Base-by-base conservation (phyloP, 2,888 invertebrate genomes). In the Dysmachus trigonus region DNA sequence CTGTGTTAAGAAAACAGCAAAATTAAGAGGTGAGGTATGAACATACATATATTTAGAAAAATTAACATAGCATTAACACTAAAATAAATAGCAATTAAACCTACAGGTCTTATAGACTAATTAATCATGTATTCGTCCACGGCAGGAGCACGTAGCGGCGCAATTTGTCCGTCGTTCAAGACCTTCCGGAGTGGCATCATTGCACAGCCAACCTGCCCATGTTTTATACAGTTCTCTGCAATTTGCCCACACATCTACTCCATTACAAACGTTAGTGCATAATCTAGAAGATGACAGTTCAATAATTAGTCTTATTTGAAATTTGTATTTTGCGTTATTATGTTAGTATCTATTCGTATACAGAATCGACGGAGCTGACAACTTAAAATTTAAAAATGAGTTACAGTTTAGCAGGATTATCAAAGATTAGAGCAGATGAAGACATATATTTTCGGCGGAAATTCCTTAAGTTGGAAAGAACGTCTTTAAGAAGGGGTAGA, bases 81-180 rank as follows among this genome's bases (percentile, higher is more conserved):
- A 72, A 83, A 72, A 72, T 72, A 83, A 72, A 83, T 72, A 83
- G 41, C 4, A 41, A 41, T 18, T 72, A 41, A 62, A 72, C 22
- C 38, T 72, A 71, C n/a, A 83, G 15, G 27, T 38, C 41, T 18
- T 18, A 18, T n/a, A 53, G 15, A 76, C 27, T 2, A 31, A n/a
- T 85, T 38, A 85, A 86, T 92, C 92, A 88, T 91, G 90, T 89
- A 94, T 94, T 91, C 94, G 94, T 88, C 92, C 92, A 79, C 93
- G 93, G 90, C 96, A 96, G 81, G 92, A 91, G 90, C 97, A 97
- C 4, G 96, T 96, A 0, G 96, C 96, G 87, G 94, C 94, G 90
- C 97, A 97, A 89, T 93, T 93, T 38, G 91, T 90, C 87, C 92
- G 91, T 76, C 93, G 90, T 86, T 94, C 90, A 81, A 94, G 92